Evolutionary conservation across 1,140 invertebrate species (phyloP).

Genomic region (Hypothenemus hampei): DNA sequence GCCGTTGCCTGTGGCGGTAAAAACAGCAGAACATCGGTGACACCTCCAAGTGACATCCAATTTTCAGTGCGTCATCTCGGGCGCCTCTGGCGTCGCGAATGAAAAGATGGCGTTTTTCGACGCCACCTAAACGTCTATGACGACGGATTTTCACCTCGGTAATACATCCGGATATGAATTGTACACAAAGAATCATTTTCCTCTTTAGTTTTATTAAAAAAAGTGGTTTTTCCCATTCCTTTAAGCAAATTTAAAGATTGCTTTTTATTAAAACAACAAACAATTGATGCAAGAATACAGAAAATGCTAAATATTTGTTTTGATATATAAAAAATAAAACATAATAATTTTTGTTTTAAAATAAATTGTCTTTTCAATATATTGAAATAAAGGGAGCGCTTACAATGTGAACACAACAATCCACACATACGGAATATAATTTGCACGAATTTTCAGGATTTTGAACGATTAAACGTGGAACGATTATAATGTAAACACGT

Average conservation of each 20-base stretch:
- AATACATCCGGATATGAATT: no score
- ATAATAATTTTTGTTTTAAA: no score
- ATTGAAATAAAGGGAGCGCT: slow-evolving; percentile 8
- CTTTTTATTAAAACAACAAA: no score
- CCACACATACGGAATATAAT: slow-evolving; percentile 17
- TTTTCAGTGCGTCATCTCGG: slow-evolving; percentile 45
- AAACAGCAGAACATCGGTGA: slow-evolving; percentile 44
- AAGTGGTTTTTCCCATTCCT: no score
- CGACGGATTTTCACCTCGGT: slow-evolving; percentile 13
- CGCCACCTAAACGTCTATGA: slow-evolving; percentile 17
- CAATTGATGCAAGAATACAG: no score
- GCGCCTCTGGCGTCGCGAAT: slow-evolving; percentile 18
- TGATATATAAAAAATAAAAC: no score
- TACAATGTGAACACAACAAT: no score
- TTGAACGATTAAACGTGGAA: slow-evolving; percentile 11
- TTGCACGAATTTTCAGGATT: slow-evolving; percentile 24
- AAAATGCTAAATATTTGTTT: no score
- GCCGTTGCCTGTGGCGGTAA: slow-evolving; percentile 40
- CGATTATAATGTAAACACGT: slow-evolving; percentile 28
- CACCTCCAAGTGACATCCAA: slow-evolving; percentile 49
- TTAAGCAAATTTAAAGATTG: no score
- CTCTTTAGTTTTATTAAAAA: no score
- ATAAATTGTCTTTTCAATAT: neutral
- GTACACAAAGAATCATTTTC: neutral
- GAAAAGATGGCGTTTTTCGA: slow-evolving; percentile 24